A percentile compares a stretch with the other conserved stretches of the same genome.
Conservation (phyloP, 1,140 invertebrate species). For the Augochlora pura region DNA sequence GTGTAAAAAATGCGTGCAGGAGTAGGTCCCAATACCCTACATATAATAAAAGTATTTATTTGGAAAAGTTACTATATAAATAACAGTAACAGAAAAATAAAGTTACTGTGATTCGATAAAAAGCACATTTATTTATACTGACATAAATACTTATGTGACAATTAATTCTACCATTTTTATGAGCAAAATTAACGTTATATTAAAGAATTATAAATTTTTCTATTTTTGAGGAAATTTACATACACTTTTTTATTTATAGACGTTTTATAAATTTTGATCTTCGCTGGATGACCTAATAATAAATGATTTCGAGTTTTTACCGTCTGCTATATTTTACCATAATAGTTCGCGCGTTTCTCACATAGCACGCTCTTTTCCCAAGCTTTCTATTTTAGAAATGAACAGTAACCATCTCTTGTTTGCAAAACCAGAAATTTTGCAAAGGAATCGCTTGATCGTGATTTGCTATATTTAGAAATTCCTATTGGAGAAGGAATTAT, state of each 20-base stretch:
- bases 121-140: too few species aligned
- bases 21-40: too few species aligned
- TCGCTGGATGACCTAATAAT: neutral
- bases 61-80: too few species aligned
- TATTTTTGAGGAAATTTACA: too few species aligned
- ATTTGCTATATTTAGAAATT: slow-evolving; percentile 17
- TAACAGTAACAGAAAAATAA: too few species aligned
- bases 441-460: slow-evolving; percentile 23
- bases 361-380: slow-evolving; percentile 53
- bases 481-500: neutral
- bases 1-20: too few species aligned
- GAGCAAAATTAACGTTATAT: neutral
- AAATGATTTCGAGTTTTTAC: slow-evolving; percentile 15
- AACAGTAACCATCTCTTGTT: slow-evolving; percentile 33
- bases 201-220: neutral
- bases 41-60: too few species aligned
- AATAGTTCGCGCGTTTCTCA: slow-evolving; percentile 47
- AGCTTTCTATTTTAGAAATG: slow-evolving; percentile 55
- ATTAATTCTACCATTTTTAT: neutral
- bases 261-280: neutral
- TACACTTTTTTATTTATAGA: too few species aligned
- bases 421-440: slow-evolving; percentile 45
- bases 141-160: too few species aligned
- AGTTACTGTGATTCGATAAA: too few species aligned
- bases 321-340: neutral